Base-by-base conservation (phyloP, 2,113 vertebrate genomes). In the Chloroceryle aenea region DNA sequence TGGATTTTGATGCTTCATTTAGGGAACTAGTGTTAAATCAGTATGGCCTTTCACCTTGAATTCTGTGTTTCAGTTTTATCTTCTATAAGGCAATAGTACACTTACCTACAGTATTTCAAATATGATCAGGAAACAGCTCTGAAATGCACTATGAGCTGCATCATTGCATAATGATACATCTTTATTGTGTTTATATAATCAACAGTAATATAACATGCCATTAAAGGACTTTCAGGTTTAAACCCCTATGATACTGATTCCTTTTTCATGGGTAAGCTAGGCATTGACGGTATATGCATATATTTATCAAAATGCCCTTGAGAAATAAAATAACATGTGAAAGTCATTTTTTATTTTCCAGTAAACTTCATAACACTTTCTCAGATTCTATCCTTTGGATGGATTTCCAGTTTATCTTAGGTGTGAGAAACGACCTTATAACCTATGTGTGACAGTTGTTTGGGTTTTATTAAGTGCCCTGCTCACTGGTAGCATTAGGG, bases 381-480 rank as follows among this genome's bases (percentile, higher is more conserved):
- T 71, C 84, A 95, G 95, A 96, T 96, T 96, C 82, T 81, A 94
- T 97, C 80, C 87, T 95, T 95, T 76, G 78, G 73, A 97, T 97
- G 66, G 96, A 96, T 98, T 98, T 97, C 93, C 95, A 96, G 95
- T 97, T 98, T 98, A 97, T 98, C 96, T 97, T 97, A 77, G 22
- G 38, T 97, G 86, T 98, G 97, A 98, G 97, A 98, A 98, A 98
- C 97, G 96, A 98, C 98, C 98, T 98, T 97, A 95, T 98, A 98
- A 98, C 98, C 97, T 87, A 67, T 50, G 53, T 97, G 91, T 98
- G 98, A 97, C 98, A 98, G 97, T 97, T 98, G 96, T 94, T 98
- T 96, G 83, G 90, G 63, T 96, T 98, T 98, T 98, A 98, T 98
- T 97, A 98, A 98, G 97, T 98, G 93, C 92, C 91, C 85, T 98